Evolutionary conservation across 2,888 invertebrate genomes (phyloP).

Genomic region (Muschampia plurimacula): DNA sequence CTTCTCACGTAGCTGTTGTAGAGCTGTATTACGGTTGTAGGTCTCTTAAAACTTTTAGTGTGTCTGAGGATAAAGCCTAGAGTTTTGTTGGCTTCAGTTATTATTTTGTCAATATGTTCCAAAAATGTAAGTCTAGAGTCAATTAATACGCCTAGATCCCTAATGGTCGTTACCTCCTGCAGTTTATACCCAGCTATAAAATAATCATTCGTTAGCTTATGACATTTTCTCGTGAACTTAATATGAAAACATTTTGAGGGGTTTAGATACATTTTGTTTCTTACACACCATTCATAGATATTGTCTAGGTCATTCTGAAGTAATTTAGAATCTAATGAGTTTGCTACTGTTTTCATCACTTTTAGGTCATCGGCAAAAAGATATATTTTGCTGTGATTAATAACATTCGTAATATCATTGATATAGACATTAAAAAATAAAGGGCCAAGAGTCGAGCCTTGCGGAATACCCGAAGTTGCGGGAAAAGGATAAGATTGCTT

Average conservation of each 20-base stretch:
- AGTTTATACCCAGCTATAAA: neutral
- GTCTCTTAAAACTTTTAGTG: neutral
- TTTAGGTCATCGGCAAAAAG: neutral
- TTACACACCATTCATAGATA: neutral
- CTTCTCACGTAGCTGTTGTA: neutral
- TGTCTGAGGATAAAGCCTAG: neutral
- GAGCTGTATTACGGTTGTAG: neutral
- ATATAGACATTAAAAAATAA: neutral
- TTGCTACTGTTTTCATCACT: neutral
- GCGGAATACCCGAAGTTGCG: neutral
- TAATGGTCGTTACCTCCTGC: neutral
- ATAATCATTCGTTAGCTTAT: neutral
- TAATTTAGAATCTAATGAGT: neutral
- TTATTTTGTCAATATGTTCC: neutral
- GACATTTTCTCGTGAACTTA: neutral
- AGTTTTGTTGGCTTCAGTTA: neutral
- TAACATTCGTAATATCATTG: neutral
- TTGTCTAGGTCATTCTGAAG: neutral
- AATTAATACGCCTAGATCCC: neutral
- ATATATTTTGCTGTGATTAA: neutral
- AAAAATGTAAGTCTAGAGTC: neutral
- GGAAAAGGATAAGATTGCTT: neutral
- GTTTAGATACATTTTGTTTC: neutral
- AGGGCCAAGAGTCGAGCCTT: neutral
- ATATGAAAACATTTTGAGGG: neutral